phyloP scores from a whole-genome alignment of 2,797 vertebrate genomes.

The Syndactyla subalaris region DNA sequence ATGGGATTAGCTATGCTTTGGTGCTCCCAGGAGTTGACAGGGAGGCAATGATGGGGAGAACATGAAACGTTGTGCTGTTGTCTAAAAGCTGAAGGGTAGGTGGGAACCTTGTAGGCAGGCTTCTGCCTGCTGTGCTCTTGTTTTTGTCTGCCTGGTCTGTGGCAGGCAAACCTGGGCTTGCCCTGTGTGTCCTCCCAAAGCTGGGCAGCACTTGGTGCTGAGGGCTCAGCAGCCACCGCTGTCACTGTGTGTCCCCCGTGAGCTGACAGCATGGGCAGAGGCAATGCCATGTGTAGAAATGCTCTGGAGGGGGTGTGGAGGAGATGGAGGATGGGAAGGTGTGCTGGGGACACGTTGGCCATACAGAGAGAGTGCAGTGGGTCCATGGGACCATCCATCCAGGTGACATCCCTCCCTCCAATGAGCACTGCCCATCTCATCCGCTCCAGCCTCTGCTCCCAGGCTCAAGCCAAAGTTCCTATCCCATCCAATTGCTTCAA shows the following conservation, averaged over 20 bases:
- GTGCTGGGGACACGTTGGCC: not conserved
- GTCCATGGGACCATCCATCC: not conserved
- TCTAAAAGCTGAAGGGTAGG: not conserved
- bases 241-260: accelerated
- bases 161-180: not conserved
- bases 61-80: not conserved
- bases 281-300: not conserved
- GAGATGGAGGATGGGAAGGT: not conserved
- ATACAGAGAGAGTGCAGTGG: accelerated
- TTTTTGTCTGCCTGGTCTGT: not conserved
- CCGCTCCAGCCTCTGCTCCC: accelerated
- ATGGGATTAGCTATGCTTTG: not conserved
- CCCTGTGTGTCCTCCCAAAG: not conserved
- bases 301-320: not conserved
- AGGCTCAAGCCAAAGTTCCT: not conserved
- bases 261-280: not conserved
- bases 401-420: not conserved
- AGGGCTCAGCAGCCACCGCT: not conserved
- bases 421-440: accelerated
- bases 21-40: not conserved
- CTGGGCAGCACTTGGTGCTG: not conserved
- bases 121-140: not conserved
- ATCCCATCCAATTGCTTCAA: not conserved
- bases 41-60: not conserved
- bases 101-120: not conserved